Evolutionary conservation across 92 coral and sea anemone genomes (phyloP), one percentile per base, ranked within the genome.

Genomic region (Montipora capitata): DNA sequence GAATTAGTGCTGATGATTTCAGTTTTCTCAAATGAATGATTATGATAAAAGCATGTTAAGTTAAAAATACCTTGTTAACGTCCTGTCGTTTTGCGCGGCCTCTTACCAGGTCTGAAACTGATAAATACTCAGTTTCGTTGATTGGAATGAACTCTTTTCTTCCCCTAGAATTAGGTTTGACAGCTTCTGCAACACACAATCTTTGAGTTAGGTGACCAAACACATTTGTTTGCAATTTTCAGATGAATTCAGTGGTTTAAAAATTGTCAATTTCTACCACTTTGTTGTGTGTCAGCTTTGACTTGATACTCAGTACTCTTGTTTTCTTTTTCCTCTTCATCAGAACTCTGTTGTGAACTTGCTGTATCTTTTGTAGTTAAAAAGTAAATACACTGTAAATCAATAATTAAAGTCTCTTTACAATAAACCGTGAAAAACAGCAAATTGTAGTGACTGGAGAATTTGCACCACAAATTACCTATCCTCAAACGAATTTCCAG

Each of bases 91-190:
- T 92, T 15, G 80, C 92, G 80, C 96, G 86, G 45, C 98, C 96
- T 57, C 96, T 87, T 44, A 98, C 94, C 27, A 98, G 93, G 14
- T 86, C 89, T 35, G 98, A 98, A 20, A 96, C 94, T 66, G 93
- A 66, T 58, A 90, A 39, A 83, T 96, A 97, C 81, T 97, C 99
- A 12, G 85, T 91, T 67, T 95, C 85, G n/a, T 96, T 90, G 3
- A 98, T 91, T 12, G 98, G 94, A n/a, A 92, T n/a, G 45, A 92
- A 94, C 39, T 94, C 94, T 74, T 81, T 93, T 51, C 76, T 85
- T 35, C 76, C 58, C 27, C 91, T 79, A 11, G 27, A 44, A 68
- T 63, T 45, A 10, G 82, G 65, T 52, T 68, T 76, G 17, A 14
- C 74, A 66, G 76, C 58, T 15, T 90, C 94, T 90, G 81, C 10